Base-by-base conservation (phyloP, 1,140 invertebrate species). In the Brachionus angularis region DNA sequence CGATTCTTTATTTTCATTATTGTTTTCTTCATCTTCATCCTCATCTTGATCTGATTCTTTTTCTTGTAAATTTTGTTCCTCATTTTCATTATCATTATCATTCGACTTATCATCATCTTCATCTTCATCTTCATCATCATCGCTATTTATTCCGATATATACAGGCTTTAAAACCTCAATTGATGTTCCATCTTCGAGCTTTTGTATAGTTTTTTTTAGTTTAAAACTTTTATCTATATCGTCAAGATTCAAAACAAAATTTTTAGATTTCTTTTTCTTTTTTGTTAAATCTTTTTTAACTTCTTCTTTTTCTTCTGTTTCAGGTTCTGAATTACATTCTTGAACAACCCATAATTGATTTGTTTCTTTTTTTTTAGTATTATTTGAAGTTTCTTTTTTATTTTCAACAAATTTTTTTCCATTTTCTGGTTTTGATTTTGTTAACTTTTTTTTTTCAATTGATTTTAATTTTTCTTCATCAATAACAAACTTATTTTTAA, bases 201-300 rank as follows among this genome's bases (percentile, higher is more conserved):
- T 62, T 72, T 61, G 31, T 1, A 33, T 14, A 49, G 25, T 39
- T 18, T 49, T 62, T 47, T 58, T 64, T 27, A 55, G n/a, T 18
- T 42, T 50, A 39, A 42, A 55, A 27, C 29, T 72, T 47, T 46
- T 64, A 27, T 58, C 44, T 8, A 58, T 61, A 12, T 64, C 42
- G 16, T 21, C 39, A 12, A 62, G 18, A 31, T 58, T 29, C 23
- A 47, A 46, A 33, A 47, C 23, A 12, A 67, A 29, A 29, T 46
- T 16, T 47, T 67, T 31, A 21, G 42, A 31, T 46, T 67, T 72
- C 16, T n/a, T 47, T 44, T 72, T 72, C 18, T 31, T 72, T 3
- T 31, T 72, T 36, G 50, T 52, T 52, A 2, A 23, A 31, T 5
- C 25, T 31, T 53, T 71, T 10, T 34, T 34, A 31, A 18, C 23